Base-by-base conservation (phyloP, 1,140 invertebrate species). In the Eumaeus atala region DNA sequence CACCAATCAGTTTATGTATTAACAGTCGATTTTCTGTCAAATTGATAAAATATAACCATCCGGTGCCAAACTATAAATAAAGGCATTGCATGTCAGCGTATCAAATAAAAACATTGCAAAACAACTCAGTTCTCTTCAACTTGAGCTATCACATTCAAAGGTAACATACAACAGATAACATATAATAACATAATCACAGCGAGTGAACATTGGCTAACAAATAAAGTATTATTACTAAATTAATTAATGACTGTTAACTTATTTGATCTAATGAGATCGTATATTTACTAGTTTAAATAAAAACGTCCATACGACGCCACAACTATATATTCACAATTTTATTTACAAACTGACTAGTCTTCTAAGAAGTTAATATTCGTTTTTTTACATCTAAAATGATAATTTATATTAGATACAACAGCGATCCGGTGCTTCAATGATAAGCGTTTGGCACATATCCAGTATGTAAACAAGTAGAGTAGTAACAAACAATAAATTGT, bases 111-210 rank as follows among this genome's bases (percentile, higher is more conserved):
- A 69, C 48, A 67, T 77, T 65, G 80, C 77, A 84, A 87, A 79
- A 63, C 67, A 84, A 84, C 75, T 72, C 58, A 76, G 77, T 69
- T 70, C 62, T 70, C 67, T 59, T 74, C 60, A 71, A 71, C 71
- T 66, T 76, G 78, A 77, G 68, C 75, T 87, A 85, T 87, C 84
- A 87, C 81, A 87, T 72, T 74, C 72, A 67, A 75, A 73, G 72
- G 69, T 84, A 87, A 38, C 36, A 51, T 54, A 87, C 84, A 84
- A 87, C 77, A 84, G 82, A 82, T 84, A 77, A 76, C 64, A 77
- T 84, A 87, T 79, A 84, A 70, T 84, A 87, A 87, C 81, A 80
- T 77, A 84, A 87, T 84, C 84, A 87, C 81, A 87, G 81, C 78
- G 64, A 81, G 78, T 78, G 80, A 84, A 84, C 75, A 84, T 84